Evolutionary conservation across 2,797 vertebrate species (phyloP), one percentile per base, ranked within the genome.

Genomic region (Selene dorsalis): DNA sequence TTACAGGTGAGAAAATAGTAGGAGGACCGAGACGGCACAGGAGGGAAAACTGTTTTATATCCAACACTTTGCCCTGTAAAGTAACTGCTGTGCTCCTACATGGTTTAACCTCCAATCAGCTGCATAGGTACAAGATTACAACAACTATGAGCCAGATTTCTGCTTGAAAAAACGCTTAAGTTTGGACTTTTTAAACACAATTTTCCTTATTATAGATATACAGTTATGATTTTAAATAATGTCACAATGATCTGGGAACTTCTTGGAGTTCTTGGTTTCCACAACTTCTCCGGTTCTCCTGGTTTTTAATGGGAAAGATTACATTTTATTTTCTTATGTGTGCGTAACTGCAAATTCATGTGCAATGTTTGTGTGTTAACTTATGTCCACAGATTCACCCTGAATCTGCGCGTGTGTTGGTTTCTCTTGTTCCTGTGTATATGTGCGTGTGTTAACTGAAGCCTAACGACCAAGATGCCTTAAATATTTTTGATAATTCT

Each of bases 381-480:
- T 18, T 18, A 20, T 7, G 17, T 20, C 38, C 64, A 43, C 50
- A 43, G 41, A 8, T n/a, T 26, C 53, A 4, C 39, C 12, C 50
- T 60, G 43, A 45, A 45, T 17, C 4, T 59, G 35, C 20, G 32
- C 2, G 39, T 60, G 60, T 56, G 12, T 8, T 35, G 32, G 32
- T 35, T 35, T 35, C 32, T 35, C 32, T 35, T 20, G 41, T 2
- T 32, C 47, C 57, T 50, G 12, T 39, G 39, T 32, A 0, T 56
- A 52, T 43, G 56, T 50, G 24, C 14, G 20, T n/a, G 35, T 75
- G 35, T 62, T 61, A 17, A 53, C n/a, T 20, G 50, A n/a, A 13
- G 59, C 69, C 73, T 66, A 58, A 79, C 2, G 20, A 85, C 82
- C 61, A n/a, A 82, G 55, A 48, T 87, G 89, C 91, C 88, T 91